These are phyloP conservation scores for Falco novaeseelandiae DNA, from an alignment of 2,797 vertebrate species.

Conservation along the genomic window DNA sequence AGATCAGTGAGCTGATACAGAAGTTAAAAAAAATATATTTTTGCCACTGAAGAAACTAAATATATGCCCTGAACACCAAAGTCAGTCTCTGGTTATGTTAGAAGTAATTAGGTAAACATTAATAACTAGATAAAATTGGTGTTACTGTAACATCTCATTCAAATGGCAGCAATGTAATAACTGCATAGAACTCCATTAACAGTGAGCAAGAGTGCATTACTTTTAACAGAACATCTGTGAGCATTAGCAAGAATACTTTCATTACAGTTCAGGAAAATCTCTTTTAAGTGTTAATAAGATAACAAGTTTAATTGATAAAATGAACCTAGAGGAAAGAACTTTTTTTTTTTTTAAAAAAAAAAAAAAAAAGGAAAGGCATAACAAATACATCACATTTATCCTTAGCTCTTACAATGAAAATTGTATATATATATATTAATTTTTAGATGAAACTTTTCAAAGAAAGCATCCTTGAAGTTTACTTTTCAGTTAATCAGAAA, in stretches of 20 bases:
- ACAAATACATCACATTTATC: not conserved
- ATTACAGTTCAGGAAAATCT: conserved; percentile 33
- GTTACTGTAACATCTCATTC: not conserved
- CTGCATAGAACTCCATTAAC: not conserved
- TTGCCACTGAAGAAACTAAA: not conserved
- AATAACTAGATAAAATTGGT: not conserved
- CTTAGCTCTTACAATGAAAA: not conserved
- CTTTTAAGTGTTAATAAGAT: conserved; percentile 67
- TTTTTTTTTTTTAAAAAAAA: not conserved
- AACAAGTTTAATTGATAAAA: conserved; percentile 74
- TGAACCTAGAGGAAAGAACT: not conserved
- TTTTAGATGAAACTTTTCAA: conserved; percentile 33
- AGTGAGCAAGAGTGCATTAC: not conserved
- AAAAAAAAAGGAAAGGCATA: not conserved
- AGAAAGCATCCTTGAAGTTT: not conserved
- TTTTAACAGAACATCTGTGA: conserved; percentile 59
- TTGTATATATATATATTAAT: not conserved
- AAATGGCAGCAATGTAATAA: not conserved
- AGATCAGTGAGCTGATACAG: not conserved
- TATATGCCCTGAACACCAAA: not conserved
- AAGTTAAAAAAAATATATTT: not conserved
- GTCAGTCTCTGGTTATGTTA: not conserved
- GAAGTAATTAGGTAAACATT: not conserved
- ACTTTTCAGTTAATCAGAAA: not conserved
- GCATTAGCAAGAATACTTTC: conserved; percentile 56